A percentile compares a stretch with the other conserved stretches of the same genome.
Evolutionary conservation across 2,113 vertebrate genomes (phyloP).

Genomic region (Brachypodius melanocephalos): DNA sequence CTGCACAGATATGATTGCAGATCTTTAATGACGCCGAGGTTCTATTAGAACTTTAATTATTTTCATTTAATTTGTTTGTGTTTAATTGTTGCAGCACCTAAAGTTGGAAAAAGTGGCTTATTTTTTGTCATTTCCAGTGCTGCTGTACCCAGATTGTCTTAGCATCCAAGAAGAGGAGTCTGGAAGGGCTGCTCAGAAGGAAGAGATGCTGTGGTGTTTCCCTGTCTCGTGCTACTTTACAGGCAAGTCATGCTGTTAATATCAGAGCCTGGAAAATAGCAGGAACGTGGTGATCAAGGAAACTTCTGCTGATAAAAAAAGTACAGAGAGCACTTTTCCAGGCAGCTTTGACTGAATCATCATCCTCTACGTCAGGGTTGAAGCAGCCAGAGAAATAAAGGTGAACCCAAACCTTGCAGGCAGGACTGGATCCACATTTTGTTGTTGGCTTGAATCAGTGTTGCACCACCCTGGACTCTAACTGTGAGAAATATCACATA

Average conservation of each 20-base stretch:
- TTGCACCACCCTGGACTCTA: background rate
- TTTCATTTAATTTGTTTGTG: slow-evolving; percentile 18
- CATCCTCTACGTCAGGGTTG: accelerated
- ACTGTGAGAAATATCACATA: background rate
- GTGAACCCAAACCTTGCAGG: background rate
- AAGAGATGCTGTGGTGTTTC: background rate
- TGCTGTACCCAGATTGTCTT: background rate
- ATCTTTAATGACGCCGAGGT: background rate
- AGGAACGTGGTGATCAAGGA: background rate
- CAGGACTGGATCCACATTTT: background rate
- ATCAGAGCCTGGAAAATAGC: background rate
- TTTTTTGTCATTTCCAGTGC: background rate
- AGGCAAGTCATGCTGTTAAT: background rate
- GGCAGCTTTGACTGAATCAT: background rate
- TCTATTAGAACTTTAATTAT: slow-evolving; percentile 29
- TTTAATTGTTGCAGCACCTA: background rate
- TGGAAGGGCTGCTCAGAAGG: background rate
- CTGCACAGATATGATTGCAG: background rate
- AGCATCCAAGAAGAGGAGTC: background rate
- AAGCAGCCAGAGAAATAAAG: background rate
- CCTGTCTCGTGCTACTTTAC: background rate
- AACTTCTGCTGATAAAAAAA: background rate
- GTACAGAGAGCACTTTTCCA: background rate
- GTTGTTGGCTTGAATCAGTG: background rate
- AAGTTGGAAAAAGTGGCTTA: background rate